Evolutionary conservation across 2,888 invertebrate genomes (phyloP), one percentile per base, ranked within the genome.

Genomic region (Pomacea canaliculata): DNA sequence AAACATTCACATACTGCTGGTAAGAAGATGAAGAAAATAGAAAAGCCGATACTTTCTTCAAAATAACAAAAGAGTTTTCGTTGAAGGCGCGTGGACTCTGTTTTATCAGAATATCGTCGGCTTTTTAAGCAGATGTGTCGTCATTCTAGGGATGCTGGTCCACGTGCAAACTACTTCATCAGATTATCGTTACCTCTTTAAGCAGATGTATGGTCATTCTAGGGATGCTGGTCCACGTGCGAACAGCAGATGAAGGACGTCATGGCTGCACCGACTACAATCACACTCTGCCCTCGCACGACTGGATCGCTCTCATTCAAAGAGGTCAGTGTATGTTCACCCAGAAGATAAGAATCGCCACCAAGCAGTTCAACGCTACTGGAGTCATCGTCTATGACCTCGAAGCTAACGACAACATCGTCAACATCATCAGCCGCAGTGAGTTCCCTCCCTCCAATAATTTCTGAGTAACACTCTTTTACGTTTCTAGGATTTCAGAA

Each of bases 381-480:
- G 96, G 95, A 0, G 95, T 96, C 59, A 93, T 96, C 73, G 94
- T 96, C 74, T 96, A 96, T 92, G 95, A 96, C 91, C 94, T 95
- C 89, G 92, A 94, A 79, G 63, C 56, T 23, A 37, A 66, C 49
- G 23, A 9, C 4, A 4, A 0, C 23, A 46, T 48, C n/a, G 27
- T 76, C 19, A 59, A 59, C 66, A 69, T 65, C 56, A 72, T 65
- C 18, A 51, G 51, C 37, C 7, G 5, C 16, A 46, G 71, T 73
- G 19, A 70, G 49, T 60, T 16, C 51, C 18, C 12, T 7, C 27
- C 37, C 37, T 23, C 27, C 66, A 67, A 19, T 18, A n/a, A 16
- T 37, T 49, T 63, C 8, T 1, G 13, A 56, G 51, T 2, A 23
- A 65, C 10, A 37, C 12, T 1, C 7, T 16, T 16, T 37, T 27